Evolutionary conservation across 2,888 invertebrate species (phyloP).

Genomic region (Ophion ellenae): DNA sequence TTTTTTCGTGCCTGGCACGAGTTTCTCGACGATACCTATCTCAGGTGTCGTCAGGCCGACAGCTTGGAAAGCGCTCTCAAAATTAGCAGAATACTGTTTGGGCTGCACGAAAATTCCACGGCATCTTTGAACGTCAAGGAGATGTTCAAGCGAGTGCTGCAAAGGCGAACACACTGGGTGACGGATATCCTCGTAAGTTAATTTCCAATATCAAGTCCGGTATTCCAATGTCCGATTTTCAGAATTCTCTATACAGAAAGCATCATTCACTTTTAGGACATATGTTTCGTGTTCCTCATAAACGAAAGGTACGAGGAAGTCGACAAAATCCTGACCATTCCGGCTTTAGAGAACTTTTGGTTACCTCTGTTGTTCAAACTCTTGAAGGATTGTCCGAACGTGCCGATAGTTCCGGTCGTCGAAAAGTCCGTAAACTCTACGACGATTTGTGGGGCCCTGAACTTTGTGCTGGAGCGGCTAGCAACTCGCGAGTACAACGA

Average conservation of each 20-base stretch:
- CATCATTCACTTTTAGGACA: constrained; percentile 72
- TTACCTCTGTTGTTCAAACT: constrained; percentile 75
- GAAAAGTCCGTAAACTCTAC: constrained; percentile 66
- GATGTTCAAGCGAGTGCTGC: constrained; percentile 74
- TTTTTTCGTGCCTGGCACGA: constrained; percentile 76
- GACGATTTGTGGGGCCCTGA: constrained; percentile 71
- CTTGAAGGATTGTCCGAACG: constrained; percentile 71
- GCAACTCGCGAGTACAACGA: constrained; percentile 66
- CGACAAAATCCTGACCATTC: constrained; percentile 71
- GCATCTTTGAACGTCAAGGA: constrained; percentile 73
- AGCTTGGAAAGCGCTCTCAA: constrained; percentile 69
- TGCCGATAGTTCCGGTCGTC: constrained; percentile 58
- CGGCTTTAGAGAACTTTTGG: constrained; percentile 76
- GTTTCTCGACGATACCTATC: constrained; percentile 72
- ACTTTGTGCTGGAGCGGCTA: constrained; percentile 74
- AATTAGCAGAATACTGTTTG: constrained; percentile 73
- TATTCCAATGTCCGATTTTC: not conserved
- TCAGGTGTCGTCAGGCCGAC: constrained; percentile 64
- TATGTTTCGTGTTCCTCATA: constrained; percentile 74
- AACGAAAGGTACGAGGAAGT: constrained; percentile 71
- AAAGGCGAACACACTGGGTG: constrained; percentile 76
- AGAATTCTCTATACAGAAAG: constrained; percentile 26
- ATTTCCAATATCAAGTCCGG: not conserved
- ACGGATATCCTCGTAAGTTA: constrained; percentile 78
- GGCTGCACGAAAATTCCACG: constrained; percentile 56